A percentile compares a stretch with the other conserved stretches of the same genome.
These are phyloP conservation scores for Crotalus horridus DNA, from an alignment of 2,113 vertebrate genomes.

Conservation along the genomic window DNA sequence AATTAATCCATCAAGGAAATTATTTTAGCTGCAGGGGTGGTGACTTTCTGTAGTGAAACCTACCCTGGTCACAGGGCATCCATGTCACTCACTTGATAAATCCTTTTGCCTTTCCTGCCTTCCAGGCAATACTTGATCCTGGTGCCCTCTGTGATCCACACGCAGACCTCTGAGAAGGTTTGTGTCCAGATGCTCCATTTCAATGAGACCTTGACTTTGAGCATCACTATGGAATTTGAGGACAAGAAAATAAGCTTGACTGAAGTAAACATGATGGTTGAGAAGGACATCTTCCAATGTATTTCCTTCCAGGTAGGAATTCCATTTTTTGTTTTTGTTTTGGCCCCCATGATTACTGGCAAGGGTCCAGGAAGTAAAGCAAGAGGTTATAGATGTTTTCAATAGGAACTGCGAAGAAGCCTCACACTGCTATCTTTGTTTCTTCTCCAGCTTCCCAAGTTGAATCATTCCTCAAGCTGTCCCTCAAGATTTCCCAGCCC, in stretches of 20 bases:
- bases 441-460: not conserved
- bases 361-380: not conserved
- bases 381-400: not conserved
- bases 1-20: not conserved
- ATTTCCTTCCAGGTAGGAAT: slow-evolving; percentile 60
- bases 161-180: slow-evolving; percentile 48
- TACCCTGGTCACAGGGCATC: not conserved
- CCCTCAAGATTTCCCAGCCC: rapidly evolving
- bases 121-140: slow-evolving; percentile 67
- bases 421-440: not conserved
- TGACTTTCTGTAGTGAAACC: not conserved
- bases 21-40: not conserved
- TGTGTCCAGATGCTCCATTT: slow-evolving; percentile 68
- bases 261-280: slow-evolving; percentile 19
- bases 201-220: slow-evolving; percentile 67
- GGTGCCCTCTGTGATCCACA: slow-evolving; percentile 56
- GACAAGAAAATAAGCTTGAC: slow-evolving; percentile 59
- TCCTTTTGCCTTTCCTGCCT: slow-evolving; percentile 19
- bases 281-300: slow-evolving; percentile 43
- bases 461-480: not conserved
- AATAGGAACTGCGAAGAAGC: not conserved
- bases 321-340: not conserved
- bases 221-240: slow-evolving; percentile 36
- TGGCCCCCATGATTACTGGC: not conserved
- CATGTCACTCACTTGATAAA: not conserved